These are phyloP conservation scores for Amblyornis subalaris DNA, from an alignment of 2,113 vertebrate species.

Conservation along the genomic window DNA sequence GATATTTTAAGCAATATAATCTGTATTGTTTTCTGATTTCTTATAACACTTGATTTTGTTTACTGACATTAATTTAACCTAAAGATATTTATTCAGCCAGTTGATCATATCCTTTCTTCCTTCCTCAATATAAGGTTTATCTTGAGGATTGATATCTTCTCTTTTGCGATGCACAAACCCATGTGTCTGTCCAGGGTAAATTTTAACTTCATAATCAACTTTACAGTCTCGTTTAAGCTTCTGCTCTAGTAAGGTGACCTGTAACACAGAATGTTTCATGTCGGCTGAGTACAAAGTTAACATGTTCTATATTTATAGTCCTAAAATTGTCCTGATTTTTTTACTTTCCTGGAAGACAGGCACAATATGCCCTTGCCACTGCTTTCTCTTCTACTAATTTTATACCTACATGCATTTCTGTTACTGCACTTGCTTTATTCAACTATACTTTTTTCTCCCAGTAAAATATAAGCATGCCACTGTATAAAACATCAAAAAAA, in stretches of 20 bases:
- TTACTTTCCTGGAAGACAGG: neutral
- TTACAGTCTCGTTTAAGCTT: slow-evolving; percentile 81
- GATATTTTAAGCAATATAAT: neutral
- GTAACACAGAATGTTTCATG: neutral
- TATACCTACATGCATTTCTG: neutral
- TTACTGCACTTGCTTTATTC: neutral
- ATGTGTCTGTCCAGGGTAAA: slow-evolving; percentile 87
- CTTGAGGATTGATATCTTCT: slow-evolving; percentile 80
- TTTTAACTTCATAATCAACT: slow-evolving; percentile 83
- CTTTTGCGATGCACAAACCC: slow-evolving; percentile 91
- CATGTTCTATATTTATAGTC: neutral
- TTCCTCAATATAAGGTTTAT: slow-evolving; percentile 82
- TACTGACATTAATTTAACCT: neutral
- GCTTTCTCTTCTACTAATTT: neutral
- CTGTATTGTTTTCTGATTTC: neutral
- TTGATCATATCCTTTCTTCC: slow-evolving; percentile 82
- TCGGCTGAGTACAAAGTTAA: neutral
- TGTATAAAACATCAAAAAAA: neutral
- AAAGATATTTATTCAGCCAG: slow-evolving; percentile 87
- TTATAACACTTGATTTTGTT: neutral
- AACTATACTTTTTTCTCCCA: neutral
- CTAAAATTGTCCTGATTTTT: neutral
- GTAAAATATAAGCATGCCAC: neutral
- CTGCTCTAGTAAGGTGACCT: slow-evolving; percentile 79
- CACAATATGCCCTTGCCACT: neutral